Conservation (phyloP, 2,888 invertebrate species). For the Lithophane ornitopus region DNA sequence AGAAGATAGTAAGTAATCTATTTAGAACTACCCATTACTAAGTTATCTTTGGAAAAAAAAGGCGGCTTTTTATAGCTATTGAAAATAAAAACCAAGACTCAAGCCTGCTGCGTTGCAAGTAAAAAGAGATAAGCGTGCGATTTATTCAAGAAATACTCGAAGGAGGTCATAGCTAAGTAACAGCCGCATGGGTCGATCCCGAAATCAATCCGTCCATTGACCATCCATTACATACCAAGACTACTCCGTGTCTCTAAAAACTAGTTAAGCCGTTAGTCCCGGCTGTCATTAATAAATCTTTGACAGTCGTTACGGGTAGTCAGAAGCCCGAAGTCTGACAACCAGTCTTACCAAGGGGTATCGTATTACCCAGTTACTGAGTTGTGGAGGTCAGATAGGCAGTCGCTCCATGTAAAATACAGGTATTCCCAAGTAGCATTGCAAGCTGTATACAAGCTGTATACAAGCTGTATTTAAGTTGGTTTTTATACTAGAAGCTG, state of each 20-base stretch:
- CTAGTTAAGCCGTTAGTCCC: neutral
- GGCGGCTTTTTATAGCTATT: constrained; percentile 46
- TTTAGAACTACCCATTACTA: constrained; percentile 38
- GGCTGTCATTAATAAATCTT: neutral
- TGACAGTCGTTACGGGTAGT: neutral
- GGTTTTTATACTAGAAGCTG: too few species aligned
- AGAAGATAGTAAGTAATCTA: constrained; percentile 31
- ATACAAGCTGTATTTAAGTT: too few species aligned
- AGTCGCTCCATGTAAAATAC: too few species aligned
- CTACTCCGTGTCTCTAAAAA: neutral
- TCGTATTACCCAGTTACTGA: too few species aligned
- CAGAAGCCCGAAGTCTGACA: too few species aligned
- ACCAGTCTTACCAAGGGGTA: too few species aligned
- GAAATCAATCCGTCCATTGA: neutral
- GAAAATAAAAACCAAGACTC: constrained; percentile 47
- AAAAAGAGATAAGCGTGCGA: constrained; percentile 14
- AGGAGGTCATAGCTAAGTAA: neutral
- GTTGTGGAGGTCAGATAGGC: too few species aligned
- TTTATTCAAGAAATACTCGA: neutral
- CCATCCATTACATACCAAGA: neutral
- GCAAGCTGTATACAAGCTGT: too few species aligned
- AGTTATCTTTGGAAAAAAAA: constrained; percentile 48
- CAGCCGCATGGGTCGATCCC: neutral
- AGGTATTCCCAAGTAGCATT: too few species aligned
- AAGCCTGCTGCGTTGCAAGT: constrained; percentile 16